phyloP scores from a whole-genome alignment of 2,888 invertebrate species.

The Chironomus riparius region DNA sequence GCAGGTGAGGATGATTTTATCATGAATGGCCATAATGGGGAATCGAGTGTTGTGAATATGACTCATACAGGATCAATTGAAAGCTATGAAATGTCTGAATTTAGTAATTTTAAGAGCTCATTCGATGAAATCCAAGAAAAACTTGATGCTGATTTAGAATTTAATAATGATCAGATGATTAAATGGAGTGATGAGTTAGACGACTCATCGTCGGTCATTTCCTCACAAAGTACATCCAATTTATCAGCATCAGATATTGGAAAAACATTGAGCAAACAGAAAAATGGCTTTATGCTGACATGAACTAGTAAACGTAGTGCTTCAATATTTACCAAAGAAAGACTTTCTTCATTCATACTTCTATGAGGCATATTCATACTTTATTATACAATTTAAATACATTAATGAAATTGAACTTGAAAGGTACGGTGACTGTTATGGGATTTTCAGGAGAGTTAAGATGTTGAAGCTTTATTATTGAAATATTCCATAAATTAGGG shows the following conservation, averaged over 20 bases:
- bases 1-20: constrained; percentile 21
- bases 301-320: neutral
- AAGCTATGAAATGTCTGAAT: constrained; percentile 25
- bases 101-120: constrained; percentile 24
- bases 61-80: constrained; percentile 19
- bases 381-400: too few relatives aligned
- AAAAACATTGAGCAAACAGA: constrained; percentile 12
- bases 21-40: constrained; percentile 12
- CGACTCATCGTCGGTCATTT: constrained; percentile 11
- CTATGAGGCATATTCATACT: neutral
- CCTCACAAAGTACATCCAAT: constrained; percentile 21
- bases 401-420: too few relatives aligned
- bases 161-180: constrained; percentile 27
- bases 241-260: constrained; percentile 8
- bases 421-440: too few relatives aligned
- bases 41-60: constrained; percentile 5
- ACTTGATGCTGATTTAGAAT: constrained; percentile 23
- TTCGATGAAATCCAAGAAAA: constrained; percentile 27
- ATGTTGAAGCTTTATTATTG: too few relatives aligned
- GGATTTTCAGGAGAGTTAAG: too few relatives aligned
- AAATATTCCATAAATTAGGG: too few relatives aligned
- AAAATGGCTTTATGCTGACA: constrained; percentile 21
- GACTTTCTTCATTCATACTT: neutral
- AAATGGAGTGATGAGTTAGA: constrained; percentile 23
- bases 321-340: neutral